phyloP scores from a whole-genome alignment of 2,113 vertebrate genomes.

The Spheniscus mendiculus region DNA sequence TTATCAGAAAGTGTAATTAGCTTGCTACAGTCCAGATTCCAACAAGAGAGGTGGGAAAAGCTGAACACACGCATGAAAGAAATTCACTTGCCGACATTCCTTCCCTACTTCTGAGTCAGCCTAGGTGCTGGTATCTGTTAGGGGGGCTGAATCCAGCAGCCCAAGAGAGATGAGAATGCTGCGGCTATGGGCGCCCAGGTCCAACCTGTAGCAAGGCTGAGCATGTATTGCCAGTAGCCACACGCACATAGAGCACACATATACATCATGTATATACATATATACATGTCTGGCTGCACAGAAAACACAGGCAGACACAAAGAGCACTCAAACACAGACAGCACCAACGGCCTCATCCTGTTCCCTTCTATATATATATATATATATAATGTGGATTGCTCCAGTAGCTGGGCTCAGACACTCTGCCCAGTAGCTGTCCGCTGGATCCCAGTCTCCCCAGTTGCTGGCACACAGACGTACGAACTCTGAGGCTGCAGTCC shows the following conservation, averaged over 20 bases:
- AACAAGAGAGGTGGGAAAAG: neutral
- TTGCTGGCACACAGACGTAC: rapidly evolving
- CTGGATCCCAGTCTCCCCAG: neutral
- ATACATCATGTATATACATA: neutral
- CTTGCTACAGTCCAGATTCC: neutral
- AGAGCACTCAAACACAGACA: neutral
- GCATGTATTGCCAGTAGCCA: neutral
- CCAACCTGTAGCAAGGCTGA: neutral
- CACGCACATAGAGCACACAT: neutral
- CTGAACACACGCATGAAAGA: neutral
- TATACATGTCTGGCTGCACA: neutral
- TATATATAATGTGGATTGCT: neutral
- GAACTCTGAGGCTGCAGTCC: neutral
- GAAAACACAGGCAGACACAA: neutral
- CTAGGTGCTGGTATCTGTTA: neutral
- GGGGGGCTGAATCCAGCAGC: neutral
- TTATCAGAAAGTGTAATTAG: neutral
- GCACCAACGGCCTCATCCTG: neutral
- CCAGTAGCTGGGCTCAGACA: neutral
- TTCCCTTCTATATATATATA: neutral
- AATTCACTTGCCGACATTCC: neutral
- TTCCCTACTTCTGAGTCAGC: neutral
- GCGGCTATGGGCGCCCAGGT: neutral
- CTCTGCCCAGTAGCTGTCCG: neutral
- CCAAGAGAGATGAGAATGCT: neutral